Evolutionary conservation across 1,140 invertebrate species (phyloP).

Genomic region (Oncopeltus fasciatus): DNA sequence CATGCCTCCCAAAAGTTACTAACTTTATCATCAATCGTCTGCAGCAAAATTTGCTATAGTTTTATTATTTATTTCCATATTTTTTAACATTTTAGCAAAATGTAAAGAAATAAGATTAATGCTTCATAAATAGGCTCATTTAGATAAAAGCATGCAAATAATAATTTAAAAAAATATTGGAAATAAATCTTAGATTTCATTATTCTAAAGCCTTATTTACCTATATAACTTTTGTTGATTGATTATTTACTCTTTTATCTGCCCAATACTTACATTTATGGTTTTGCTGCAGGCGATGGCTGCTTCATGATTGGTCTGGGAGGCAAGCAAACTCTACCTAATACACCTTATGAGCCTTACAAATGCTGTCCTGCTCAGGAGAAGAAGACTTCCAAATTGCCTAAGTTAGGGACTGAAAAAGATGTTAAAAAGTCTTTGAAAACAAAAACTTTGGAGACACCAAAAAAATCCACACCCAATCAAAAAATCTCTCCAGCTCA

Average conservation of each 20-base stretch:
- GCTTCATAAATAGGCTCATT: no score
- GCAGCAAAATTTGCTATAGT: slow-evolving; percentile 23
- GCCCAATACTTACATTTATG: no score
- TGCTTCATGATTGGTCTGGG: slow-evolving; percentile 88
- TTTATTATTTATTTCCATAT: slow-evolving; percentile 4
- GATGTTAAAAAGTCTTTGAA: slow-evolving; percentile 3
- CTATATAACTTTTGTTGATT: no score
- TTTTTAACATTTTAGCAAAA: no score
- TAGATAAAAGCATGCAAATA: slow-evolving; percentile 22
- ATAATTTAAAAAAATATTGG: no score
- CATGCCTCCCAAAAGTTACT: neutral
- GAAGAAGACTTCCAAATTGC: slow-evolving; percentile 50
- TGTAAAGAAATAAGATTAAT: no score
- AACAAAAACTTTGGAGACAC: slow-evolving; percentile 13
- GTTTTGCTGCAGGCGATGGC: slow-evolving; percentile 70
- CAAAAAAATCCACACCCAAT: slow-evolving; percentile 22
- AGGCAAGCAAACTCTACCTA: slow-evolving; percentile 57
- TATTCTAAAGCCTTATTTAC: no score
- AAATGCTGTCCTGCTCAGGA: slow-evolving; percentile 78
- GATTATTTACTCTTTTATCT: no score
- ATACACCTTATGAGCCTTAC: slow-evolving; percentile 69
- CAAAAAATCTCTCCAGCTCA: neutral
- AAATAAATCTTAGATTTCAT: no score
- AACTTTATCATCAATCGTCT: slow-evolving; percentile 24
- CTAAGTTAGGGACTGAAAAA: slow-evolving; percentile 24